Evolutionary conservation across 2,797 vertebrate species (phyloP).

Genomic region (Chelon auratus): DNA sequence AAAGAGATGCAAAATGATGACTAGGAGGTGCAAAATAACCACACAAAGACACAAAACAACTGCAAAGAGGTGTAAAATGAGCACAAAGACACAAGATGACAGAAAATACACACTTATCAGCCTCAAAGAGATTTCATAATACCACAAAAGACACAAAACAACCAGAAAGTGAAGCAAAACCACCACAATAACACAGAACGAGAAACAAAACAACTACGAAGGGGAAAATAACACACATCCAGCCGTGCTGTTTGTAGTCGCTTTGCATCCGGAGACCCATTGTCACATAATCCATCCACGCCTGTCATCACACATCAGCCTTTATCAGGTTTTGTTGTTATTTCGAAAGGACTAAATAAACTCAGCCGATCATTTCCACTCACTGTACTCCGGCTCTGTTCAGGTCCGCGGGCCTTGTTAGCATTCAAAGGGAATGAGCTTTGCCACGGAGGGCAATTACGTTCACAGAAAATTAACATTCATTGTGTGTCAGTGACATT

Average conservation of each 20-base stretch:
- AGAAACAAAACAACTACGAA: not conserved
- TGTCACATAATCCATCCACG: constrained; percentile 23
- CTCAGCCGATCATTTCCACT: constrained; percentile 24
- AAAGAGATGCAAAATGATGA: not conserved
- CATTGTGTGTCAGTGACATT: constrained; percentile 74
- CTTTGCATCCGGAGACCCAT: not conserved
- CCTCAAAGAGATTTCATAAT: not conserved
- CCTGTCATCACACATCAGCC: constrained; percentile 18
- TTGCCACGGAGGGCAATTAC: constrained; percentile 64
- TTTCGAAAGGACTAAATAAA: not conserved
- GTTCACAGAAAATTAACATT: constrained; percentile 76
- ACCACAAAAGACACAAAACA: not conserved
- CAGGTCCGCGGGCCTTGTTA: constrained; percentile 54
- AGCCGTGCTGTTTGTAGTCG: not conserved
- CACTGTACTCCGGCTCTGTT: not conserved
- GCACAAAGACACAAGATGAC: not conserved
- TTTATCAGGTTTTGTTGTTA: constrained; percentile 10
- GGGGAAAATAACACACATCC: not conserved
- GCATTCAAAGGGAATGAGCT: constrained; percentile 63
- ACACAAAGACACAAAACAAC: not conserved
- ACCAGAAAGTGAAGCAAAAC: not conserved
- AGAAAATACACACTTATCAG: too few species aligned
- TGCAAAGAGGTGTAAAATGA: not conserved
- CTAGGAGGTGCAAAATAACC: not conserved
- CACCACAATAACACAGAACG: not conserved